A percentile compares a stretch with the other conserved stretches of the same genome.
Conservation (phyloP, 2,888 invertebrate species). For the Bellardia pandia region DNA sequence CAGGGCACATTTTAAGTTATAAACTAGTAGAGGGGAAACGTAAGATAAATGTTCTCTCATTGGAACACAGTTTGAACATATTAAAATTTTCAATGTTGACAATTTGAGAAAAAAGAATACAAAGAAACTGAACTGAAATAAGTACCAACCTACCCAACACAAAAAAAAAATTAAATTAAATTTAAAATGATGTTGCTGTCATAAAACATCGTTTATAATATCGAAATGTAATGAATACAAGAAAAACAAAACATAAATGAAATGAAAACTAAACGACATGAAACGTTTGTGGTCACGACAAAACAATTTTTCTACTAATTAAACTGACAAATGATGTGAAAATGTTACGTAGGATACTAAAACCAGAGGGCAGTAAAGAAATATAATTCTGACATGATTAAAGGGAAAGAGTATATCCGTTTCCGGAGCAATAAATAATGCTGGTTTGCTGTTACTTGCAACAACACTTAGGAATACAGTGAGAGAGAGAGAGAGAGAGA, state of each 20-base stretch:
- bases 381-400: not conserved
- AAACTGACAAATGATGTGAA: conserved; percentile 61
- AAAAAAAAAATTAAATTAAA: not conserved
- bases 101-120: not conserved
- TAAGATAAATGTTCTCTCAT: not conserved
- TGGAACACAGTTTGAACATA: conserved; percentile 2
- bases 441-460: conserved; percentile 1
- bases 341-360: conserved; percentile 20
- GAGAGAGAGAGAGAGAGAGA: not conserved
- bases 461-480: not conserved
- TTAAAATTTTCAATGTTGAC: not conserved
- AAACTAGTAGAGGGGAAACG: not conserved
- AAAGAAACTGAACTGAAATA: not conserved
- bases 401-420: conserved; percentile 25
- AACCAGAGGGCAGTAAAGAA: not conserved
- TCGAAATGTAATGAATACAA: not conserved
- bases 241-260: not conserved
- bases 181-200: conserved; percentile 46
- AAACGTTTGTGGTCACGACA: conserved; percentile 60
- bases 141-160: not conserved
- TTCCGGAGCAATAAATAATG: conserved; percentile 51
- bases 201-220: conserved; percentile 58
- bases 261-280: conserved; percentile 15
- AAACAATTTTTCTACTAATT: conserved; percentile 58
- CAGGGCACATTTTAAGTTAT: not conserved